Evolutionary conservation across 2,797 vertebrate genomes (phyloP).

Genomic region (Sebastes diaconus): DNA sequence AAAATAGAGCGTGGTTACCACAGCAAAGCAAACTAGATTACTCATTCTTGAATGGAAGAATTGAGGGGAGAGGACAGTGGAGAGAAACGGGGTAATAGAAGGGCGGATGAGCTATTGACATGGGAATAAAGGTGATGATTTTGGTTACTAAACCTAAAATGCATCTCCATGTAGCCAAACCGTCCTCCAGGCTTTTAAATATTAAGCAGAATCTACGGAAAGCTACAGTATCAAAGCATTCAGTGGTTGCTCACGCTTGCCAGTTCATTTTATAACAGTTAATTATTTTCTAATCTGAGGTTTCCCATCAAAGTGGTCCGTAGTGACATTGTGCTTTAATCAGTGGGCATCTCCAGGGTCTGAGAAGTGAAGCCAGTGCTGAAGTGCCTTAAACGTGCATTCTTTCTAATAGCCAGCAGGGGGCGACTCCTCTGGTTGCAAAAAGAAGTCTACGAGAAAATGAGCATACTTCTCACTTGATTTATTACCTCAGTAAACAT

Average conservation of each 20-base stretch:
- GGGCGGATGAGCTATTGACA: slow-evolving; percentile 20
- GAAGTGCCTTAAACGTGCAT: too few relatives aligned
- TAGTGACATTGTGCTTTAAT: neutral
- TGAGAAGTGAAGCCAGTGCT: too few relatives aligned
- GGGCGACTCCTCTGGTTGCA: too few relatives aligned
- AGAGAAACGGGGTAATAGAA: neutral
- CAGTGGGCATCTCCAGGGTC: too few relatives aligned
- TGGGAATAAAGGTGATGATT: slow-evolving; percentile 20
- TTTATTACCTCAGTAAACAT: too few relatives aligned
- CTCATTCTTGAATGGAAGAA: slow-evolving; percentile 67
- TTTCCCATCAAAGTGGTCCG: neutral
- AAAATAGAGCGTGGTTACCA: slow-evolving; percentile 74
- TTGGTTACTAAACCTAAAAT: slow-evolving; percentile 18
- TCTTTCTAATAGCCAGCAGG: too few relatives aligned
- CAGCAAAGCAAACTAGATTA: slow-evolving; percentile 70
- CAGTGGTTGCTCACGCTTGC: neutral
- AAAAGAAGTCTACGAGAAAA: too few relatives aligned
- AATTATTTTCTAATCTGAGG: neutral
- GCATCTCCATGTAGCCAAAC: neutral
- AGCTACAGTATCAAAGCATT: neutral
- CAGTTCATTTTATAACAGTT: slow-evolving; percentile 4
- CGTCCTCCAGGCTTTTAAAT: slow-evolving; percentile 9
- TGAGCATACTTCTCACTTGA: too few relatives aligned
- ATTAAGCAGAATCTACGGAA: neutral
- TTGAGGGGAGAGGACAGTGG: slow-evolving; percentile 4